These are phyloP conservation scores for Siniperca obscura DNA, from an alignment of 2,797 vertebrate genomes.

Conservation along the genomic window DNA sequence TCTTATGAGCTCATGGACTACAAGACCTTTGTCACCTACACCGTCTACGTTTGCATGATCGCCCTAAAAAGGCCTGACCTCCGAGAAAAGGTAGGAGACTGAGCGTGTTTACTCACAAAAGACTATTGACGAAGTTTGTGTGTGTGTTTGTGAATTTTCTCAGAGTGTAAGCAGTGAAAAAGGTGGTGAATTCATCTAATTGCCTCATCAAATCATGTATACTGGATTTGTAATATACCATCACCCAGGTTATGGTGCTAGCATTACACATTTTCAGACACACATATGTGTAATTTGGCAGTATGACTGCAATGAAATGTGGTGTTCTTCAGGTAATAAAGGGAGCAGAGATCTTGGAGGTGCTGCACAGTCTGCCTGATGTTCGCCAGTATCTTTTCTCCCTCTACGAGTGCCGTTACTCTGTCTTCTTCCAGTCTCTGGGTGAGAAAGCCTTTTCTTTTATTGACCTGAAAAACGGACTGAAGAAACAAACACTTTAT, in stretches of 20 bases:
- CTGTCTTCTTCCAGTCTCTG: constrained; percentile 95
- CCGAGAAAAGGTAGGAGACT: constrained; percentile 91
- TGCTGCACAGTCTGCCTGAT: constrained; percentile 93
- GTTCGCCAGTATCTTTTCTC: constrained; percentile 98
- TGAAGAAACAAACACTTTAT: neutral
- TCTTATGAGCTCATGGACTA: constrained; percentile 99
- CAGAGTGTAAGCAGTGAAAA: neutral
- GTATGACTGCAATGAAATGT: neutral
- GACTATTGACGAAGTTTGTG: neutral
- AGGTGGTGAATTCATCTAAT: neutral
- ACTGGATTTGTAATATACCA: neutral
- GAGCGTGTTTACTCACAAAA: too few relatives aligned
- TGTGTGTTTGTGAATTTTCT: neutral
- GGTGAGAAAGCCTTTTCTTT: constrained; percentile 82
- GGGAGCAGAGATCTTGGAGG: constrained; percentile 97
- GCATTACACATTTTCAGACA: neutral
- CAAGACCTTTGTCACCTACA: constrained; percentile 98
- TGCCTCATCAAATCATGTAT: neutral
- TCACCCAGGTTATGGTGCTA: neutral
- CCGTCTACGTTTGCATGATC: constrained; percentile 99
- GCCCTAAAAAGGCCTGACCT: constrained; percentile 97
- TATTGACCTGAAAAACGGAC: neutral
- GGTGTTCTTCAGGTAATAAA: constrained; percentile 91
- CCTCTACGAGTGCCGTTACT: constrained; percentile 95
- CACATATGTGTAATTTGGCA: neutral